Evolutionary conservation across 1,140 invertebrate genomes (phyloP).

Genomic region (Cheumatopsyche charites): DNA sequence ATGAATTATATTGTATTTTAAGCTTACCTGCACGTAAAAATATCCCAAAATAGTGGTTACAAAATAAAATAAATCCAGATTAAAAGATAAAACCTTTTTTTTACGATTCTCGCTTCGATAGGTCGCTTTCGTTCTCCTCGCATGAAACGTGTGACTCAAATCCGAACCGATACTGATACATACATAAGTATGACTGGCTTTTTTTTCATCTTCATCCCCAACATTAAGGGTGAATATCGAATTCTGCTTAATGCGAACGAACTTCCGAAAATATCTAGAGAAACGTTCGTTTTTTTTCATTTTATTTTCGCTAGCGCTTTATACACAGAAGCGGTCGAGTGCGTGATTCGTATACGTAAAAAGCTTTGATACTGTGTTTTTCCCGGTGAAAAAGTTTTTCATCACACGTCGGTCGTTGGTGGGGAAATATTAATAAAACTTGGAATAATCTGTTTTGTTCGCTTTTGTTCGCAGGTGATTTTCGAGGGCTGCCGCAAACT

Average conservation of each 20-base stretch:
- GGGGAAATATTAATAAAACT: too few species aligned
- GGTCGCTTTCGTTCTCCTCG: not conserved
- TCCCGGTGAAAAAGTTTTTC: not conserved
- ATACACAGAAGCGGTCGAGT: constrained; percentile 10
- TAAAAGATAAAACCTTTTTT: not conserved
- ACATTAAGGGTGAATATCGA: not conserved
- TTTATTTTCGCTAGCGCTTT: too few species aligned
- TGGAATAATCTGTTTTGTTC: not conserved
- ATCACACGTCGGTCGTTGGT: too few species aligned
- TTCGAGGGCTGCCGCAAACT: not conserved
- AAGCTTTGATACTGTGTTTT: not conserved
- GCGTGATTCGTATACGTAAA: constrained; percentile 2
- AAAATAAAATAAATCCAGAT: not conserved
- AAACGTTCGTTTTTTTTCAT: constrained; percentile 2
- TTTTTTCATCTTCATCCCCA: not conserved
- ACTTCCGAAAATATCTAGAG: not conserved
- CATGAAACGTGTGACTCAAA: not conserved
- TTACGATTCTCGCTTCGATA: constrained; percentile 8
- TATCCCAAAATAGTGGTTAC: not conserved
- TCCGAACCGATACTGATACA: not conserved
- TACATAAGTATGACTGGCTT: too few species aligned
- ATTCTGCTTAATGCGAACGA: not conserved
- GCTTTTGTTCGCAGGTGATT: constrained; percentile 5
- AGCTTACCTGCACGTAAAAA: not conserved
- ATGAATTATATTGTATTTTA: not conserved